Percentiles rank a stretch among this genome's conserved stretches.
Conservation (phyloP, 2,888 invertebrate species). For the Fragum whitleyi region DNA sequence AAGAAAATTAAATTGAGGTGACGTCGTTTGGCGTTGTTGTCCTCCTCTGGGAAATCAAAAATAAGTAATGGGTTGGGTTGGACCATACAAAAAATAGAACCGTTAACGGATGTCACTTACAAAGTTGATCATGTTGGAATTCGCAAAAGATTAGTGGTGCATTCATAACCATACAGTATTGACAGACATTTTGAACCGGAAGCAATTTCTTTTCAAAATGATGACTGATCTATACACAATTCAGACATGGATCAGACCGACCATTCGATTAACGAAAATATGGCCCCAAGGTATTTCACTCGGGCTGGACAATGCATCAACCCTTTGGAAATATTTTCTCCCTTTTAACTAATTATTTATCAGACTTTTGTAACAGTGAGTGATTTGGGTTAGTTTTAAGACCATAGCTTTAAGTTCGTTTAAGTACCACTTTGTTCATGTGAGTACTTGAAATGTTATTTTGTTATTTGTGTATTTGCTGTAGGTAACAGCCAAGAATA, state of each 20-base stretch:
- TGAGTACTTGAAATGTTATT: neutral
- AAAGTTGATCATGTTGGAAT: constrained; percentile 10
- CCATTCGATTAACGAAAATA: too few relatives aligned
- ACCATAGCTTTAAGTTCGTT: too few relatives aligned
- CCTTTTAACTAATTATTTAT: neutral
- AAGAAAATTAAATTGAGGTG: neutral
- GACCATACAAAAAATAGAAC: constrained; percentile 20
- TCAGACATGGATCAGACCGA: too few relatives aligned
- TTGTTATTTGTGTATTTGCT: neutral
- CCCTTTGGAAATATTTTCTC: constrained; percentile 10
- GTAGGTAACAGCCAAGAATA: neutral
- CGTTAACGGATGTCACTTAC: constrained; percentile 15
- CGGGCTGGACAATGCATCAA: neutral
- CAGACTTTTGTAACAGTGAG: neutral
- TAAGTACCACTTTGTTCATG: too few relatives aligned
- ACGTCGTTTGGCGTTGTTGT: constrained; percentile 38
- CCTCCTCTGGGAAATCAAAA: constrained; percentile 43
- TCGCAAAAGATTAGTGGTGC: constrained; percentile 1
- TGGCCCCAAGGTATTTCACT: neutral
- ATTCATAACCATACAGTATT: neutral
- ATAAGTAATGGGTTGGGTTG: constrained; percentile 33
- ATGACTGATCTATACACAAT: neutral
- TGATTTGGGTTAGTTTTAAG: too few relatives aligned
- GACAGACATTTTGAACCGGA: neutral
- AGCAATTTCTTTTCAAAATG: neutral